Base-by-base conservation (phyloP, 2,888 invertebrate genomes). In the Apantesis nais region DNA sequence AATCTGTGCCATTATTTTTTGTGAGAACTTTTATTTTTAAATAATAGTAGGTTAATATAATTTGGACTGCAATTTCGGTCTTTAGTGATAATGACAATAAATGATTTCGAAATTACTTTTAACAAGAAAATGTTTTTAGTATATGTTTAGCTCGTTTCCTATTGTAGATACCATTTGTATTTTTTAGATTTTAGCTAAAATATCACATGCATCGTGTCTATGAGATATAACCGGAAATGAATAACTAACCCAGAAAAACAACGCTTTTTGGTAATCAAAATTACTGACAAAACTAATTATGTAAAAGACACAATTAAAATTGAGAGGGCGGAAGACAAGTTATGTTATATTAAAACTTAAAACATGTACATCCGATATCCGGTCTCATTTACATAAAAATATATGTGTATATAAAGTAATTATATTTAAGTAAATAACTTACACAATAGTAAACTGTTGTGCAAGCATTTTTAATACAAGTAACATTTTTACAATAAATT, bases 1-100 rank as follows among this genome's bases (percentile, higher is more conserved):
- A 55, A 41, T 55, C 55, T 55, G 22, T 19, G 39, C 41, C 19
- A 22, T 41, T 60, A 60, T 68, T 62, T 68, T 62, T 62, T 52
- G 34, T 52, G 5, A 4, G 22, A n/a, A 39, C 22, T 22, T 62
- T 58, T 55, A 9, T 55, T 4, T 7, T n/a, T 14, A 65, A 65
- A 37, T 55, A 34, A 55, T 48, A 34, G 44, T 25, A 65, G 31
- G 29, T 19, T 31, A 65, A 65, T 65, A 22, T 65, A 34, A 3
- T 65, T 44, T 29, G 19, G 12, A 48, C 3, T 25, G 29, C 25
- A n/a, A 3, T 52, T 52, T 52, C 52, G 12, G n/a, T 52, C 9
- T 52, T 52, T 34, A 34, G 34, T 34, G 34, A 5, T 34, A 34
- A 4, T 34, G 5, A 34, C n/a, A n/a, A n/a, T n/a, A 52, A 52